Conservation (phyloP, 2,888 invertebrate genomes). For the Stenotaenia linearis region DNA sequence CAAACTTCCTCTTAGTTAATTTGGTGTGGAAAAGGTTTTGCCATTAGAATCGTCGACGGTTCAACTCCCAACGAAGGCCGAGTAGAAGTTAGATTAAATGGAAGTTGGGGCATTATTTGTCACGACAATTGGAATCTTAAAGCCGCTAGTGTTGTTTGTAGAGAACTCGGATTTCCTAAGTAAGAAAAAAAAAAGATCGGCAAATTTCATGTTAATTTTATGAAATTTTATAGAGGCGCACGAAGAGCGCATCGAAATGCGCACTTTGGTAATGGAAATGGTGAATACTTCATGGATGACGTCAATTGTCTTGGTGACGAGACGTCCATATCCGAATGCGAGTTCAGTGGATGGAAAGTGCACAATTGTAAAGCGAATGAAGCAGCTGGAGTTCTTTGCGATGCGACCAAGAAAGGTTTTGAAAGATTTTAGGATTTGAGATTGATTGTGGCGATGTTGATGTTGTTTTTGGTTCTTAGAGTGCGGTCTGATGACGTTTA, state of each 20-base stretch:
- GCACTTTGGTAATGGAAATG: slow-evolving; percentile 43
- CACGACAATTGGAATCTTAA: slow-evolving; percentile 64
- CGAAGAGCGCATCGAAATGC: slow-evolving; percentile 34
- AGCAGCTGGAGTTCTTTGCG: slow-evolving; percentile 46
- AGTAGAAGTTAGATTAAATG: slow-evolving; percentile 63
- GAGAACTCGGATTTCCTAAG: slow-evolving; percentile 60
- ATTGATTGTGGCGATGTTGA: too few relatives aligned
- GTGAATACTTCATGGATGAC: slow-evolving; percentile 62
- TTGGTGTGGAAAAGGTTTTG: too few relatives aligned
- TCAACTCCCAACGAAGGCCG: slow-evolving; percentile 57
- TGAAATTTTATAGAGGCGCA: too few relatives aligned
- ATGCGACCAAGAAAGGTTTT: slow-evolving; percentile 27
- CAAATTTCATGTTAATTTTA: slow-evolving; percentile 17
- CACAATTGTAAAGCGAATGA: slow-evolving; percentile 59
- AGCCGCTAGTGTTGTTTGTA: slow-evolving; percentile 65
- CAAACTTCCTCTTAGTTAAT: too few relatives aligned
- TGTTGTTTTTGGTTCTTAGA: too few relatives aligned
- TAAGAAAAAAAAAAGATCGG: slow-evolving; percentile 48
- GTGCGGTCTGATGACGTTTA: not conserved
- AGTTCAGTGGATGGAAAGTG: slow-evolving; percentile 65
- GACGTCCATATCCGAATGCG: slow-evolving; percentile 59
- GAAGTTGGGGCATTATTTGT: slow-evolving; percentile 65
- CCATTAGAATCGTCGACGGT: slow-evolving; percentile 56
- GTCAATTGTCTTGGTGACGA: slow-evolving; percentile 64
- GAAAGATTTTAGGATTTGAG: too few relatives aligned